Evolutionary conservation across 2,888 invertebrate species (phyloP).

Genomic region (Pandemis heparana): DNA sequence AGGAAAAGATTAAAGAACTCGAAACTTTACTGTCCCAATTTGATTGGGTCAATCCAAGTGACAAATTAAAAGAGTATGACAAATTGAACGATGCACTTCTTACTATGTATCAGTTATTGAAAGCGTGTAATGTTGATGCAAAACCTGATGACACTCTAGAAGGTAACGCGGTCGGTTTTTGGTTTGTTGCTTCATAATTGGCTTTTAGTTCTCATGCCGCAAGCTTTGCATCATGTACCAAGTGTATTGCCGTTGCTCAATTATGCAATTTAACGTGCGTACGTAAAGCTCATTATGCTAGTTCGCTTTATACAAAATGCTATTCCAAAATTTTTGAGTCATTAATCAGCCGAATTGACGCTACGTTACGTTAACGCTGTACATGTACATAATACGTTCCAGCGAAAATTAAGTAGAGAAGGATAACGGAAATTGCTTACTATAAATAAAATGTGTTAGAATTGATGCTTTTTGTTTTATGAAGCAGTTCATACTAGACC

Average conservation of each 20-base stretch:
- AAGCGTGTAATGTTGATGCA: constrained; percentile 53
- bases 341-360: background rate
- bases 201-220: background rate
- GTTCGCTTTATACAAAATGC: background rate
- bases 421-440: background rate
- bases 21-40: constrained; percentile 55
- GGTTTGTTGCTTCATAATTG: constrained; percentile 22
- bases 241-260: background rate
- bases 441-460: background rate
- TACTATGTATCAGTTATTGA: constrained; percentile 58
- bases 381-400: too few relatives aligned
- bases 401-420: too few relatives aligned
- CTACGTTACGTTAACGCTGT: background rate
- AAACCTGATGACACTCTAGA: constrained; percentile 45
- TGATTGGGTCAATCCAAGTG: constrained; percentile 60
- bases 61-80: constrained; percentile 52
- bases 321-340: background rate
- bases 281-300: too few relatives aligned
- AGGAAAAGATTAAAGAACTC: constrained; percentile 49
- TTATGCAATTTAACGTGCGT: too few relatives aligned
- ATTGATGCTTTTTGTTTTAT: background rate
- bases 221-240: background rate
- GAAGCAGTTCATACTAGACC: background rate
- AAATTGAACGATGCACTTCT: constrained; percentile 56
- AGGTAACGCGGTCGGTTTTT: constrained; percentile 53